A percentile compares a stretch with the other conserved stretches of the same genome.
phyloP scores from a whole-genome alignment of 1,140 invertebrate species.

The Leptopilina boulardi region DNA sequence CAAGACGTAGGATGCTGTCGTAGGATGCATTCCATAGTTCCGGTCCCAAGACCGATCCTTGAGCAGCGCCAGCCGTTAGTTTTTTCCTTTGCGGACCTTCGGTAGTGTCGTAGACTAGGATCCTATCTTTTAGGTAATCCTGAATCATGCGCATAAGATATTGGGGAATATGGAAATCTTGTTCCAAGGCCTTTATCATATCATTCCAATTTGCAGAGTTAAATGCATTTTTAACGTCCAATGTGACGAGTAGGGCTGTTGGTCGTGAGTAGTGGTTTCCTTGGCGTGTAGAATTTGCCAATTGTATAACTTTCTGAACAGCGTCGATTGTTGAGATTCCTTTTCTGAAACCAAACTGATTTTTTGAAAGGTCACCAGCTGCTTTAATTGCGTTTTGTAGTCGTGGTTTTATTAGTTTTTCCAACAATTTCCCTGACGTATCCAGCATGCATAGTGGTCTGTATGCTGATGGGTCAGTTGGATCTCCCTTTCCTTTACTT shows the following conservation, averaged over 20 bases:
- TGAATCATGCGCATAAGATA: not conserved
- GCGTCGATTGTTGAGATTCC: not conserved
- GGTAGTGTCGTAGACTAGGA: conserved; percentile 35
- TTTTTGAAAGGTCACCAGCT: not conserved
- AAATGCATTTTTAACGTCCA: too few relatives aligned
- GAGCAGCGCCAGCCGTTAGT: conserved; percentile 51
- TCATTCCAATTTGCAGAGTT: not conserved
- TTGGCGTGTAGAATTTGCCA: not conserved
- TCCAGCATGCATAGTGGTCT: conserved; percentile 21
- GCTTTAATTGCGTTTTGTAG: not conserved
- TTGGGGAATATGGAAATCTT: not conserved
- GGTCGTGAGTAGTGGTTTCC: conserved; percentile 32
- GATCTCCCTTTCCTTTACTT: conserved; percentile 46
- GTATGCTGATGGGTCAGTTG: conserved; percentile 50
- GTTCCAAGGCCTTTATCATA: conserved; percentile 32
- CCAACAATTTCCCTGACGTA: conserved; percentile 1
- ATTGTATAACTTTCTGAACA: not conserved
- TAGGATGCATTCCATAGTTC: too few relatives aligned
- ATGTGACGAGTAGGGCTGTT: too few relatives aligned
- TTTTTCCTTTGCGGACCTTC: conserved; percentile 10
- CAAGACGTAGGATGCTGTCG: too few relatives aligned
- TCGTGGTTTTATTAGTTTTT: not conserved
- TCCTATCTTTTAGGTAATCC: not conserved
- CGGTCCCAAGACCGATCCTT: conserved; percentile 52
- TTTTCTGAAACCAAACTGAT: not conserved